Percentiles rank a stretch among this genome's conserved stretches.
phyloP scores from a whole-genome alignment of 2,797 vertebrate species.

The Gobionotothen gibberifrons region DNA sequence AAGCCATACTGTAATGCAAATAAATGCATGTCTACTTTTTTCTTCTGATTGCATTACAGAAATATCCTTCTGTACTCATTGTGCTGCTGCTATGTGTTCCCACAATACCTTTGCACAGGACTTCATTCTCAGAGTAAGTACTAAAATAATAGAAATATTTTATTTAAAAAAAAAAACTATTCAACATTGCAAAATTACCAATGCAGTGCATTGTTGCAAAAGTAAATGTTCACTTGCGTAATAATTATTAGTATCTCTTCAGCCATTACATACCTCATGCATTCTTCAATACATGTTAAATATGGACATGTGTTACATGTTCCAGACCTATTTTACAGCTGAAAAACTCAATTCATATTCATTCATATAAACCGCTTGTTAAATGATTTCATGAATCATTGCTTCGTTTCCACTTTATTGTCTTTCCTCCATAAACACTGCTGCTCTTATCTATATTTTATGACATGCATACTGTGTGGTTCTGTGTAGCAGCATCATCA shows the following conservation, averaged over 20 bases:
- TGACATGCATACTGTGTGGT: conserved; percentile 18
- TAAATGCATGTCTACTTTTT: background rate
- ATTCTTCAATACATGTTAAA: background rate
- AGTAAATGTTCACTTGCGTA: background rate
- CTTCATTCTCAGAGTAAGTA: conserved; percentile 77
- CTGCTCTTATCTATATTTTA: conserved; percentile 52
- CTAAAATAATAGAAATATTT: background rate
- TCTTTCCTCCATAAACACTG: background rate
- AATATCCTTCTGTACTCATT: conserved; percentile 62
- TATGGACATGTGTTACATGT: background rate
- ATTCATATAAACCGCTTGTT: background rate
- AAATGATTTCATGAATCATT: too few relatives aligned
- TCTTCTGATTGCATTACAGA: conserved; percentile 65
- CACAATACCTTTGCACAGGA: conserved; percentile 71
- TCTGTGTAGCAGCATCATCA: conserved; percentile 12
- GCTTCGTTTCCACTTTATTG: conserved; percentile 2
- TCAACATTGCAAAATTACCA: background rate
- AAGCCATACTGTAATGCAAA: background rate
- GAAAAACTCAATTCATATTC: conserved; percentile 2
- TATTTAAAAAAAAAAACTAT: too few relatives aligned
- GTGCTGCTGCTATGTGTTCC: conserved; percentile 68
- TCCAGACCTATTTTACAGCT: conserved; percentile 5
- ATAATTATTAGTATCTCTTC: background rate
- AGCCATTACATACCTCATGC: background rate
- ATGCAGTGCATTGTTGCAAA: background rate